Evolutionary conservation across 2,113 vertebrate species (phyloP), one percentile per base, ranked within the genome.

Genomic region (Aphyosemion australe): DNA sequence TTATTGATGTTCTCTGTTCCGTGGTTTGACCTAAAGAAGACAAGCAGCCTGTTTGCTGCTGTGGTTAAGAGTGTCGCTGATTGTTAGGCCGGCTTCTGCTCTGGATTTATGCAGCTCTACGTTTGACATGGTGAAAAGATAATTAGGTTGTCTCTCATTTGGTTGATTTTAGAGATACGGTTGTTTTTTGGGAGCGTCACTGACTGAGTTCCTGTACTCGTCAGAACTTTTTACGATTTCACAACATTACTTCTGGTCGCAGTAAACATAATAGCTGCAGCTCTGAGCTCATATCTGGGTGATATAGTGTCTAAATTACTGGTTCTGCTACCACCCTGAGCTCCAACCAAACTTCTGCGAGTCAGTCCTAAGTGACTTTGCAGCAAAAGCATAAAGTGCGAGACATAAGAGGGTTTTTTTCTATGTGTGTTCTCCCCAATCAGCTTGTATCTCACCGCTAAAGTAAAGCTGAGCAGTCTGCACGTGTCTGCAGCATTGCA

Each of bases 401-500:
- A 61, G 19, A 48, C 61, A 71, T 52, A 75, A 62, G 50, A 48
- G 46, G 26, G 26, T 26, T 49, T 60, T 59, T 68, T 83, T 82
- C 39, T 76, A 37, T 31, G 53, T 61, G 54, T 6, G 20, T 52
- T 49, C 2, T 65, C 66, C 56, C 74, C 50, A 55, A 55, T 86
- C 74, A 75, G 48, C 62, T 76, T 61, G 19, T 82, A 60, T 84
- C 65, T 74, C 55, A 74, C 3, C 3, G 6, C 69, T 69, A 61
- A 77, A 39, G 67, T 69, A 59, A 68, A 85, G 70, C 72, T 31
- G 55, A 64, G 71, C 58, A 47, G 63, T 41, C 68, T 64, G 69
- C 79, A 73, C 71, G 73, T 65, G 81, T 53, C 65, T 62, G 69
- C 79, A 78, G 76, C 64, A 77, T 60, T 84, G 72, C 69, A 69